These are phyloP conservation scores for Nephrotoma flavescens DNA, from an alignment of 2,888 invertebrate species.

Conservation along the genomic window DNA sequence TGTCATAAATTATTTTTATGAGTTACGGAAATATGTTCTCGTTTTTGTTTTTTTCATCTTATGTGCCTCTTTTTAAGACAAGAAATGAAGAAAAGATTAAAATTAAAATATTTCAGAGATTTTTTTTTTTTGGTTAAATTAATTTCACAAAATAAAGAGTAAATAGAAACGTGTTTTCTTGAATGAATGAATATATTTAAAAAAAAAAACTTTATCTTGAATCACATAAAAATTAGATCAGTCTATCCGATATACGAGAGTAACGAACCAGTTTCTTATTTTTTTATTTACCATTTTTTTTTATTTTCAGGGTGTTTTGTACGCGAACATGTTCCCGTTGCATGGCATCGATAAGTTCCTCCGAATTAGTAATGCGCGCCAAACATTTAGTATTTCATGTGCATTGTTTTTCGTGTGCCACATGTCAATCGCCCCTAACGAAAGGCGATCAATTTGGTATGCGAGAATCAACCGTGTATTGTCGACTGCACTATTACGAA, in stretches of 20 bases:
- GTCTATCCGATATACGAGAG: neutral
- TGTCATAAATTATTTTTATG: constrained; percentile 14
- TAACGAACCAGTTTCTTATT: neutral
- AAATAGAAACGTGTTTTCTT: neutral
- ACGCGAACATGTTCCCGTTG: constrained; percentile 82
- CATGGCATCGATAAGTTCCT: constrained; percentile 72
- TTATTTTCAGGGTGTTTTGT: constrained; percentile 66
- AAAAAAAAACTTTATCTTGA: neutral
- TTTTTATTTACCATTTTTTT: constrained; percentile 16
- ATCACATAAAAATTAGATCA: neutral
- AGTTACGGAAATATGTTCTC: constrained; percentile 11
- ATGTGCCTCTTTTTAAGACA: neutral
- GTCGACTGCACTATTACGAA: constrained; percentile 36
- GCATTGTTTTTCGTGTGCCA: constrained; percentile 84
- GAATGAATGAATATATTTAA: neutral
- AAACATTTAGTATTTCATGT: constrained; percentile 88
- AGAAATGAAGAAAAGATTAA: neutral
- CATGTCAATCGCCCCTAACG: constrained; percentile 71
- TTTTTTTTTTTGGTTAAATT: neutral
- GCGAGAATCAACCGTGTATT: constrained; percentile 74
- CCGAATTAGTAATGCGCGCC: constrained; percentile 90
- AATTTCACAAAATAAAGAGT: neutral
- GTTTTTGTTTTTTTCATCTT: neutral
- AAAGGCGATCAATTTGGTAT: constrained; percentile 94
- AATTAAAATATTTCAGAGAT: neutral